These are phyloP conservation scores for Parapristionchus giblindavisi DNA, from an alignment of 2,888 invertebrate genomes.

Conservation along the genomic window DNA sequence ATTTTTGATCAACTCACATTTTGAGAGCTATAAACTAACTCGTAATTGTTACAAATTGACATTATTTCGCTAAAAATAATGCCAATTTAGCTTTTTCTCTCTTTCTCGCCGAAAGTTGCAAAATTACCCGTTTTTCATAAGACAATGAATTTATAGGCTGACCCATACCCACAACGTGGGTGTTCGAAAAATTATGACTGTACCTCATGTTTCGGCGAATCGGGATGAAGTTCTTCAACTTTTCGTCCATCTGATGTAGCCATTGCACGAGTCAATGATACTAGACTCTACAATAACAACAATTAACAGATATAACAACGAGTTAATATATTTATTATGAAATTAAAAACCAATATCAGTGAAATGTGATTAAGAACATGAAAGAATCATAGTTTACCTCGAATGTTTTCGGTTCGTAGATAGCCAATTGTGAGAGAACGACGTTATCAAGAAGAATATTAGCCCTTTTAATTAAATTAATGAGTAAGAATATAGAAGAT, in stretches of 20 bases:
- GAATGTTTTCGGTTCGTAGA: conserved; percentile 67
- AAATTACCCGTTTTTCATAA: no score
- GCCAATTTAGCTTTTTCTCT: no score
- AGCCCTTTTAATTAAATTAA: conserved; percentile 40
- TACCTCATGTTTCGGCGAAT: conserved; percentile 17
- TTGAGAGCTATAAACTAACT: no score
- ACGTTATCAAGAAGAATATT: conserved; percentile 66
- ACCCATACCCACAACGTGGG: no score
- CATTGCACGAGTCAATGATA: conserved; percentile 35
- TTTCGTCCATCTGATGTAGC: conserved; percentile 21
- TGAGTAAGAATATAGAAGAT: no score
- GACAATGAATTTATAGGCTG: no score
- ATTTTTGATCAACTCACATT: no score
- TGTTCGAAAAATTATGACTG: no score
- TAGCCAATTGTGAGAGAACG: conserved; percentile 63
- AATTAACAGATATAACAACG: background rate
- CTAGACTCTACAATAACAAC: conserved; percentile 21
- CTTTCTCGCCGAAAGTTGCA: no score
- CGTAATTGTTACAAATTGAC: no score
- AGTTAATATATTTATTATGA: background rate
- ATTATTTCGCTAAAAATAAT: no score
- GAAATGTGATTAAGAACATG: background rate
- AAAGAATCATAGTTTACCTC: conserved; percentile 46
- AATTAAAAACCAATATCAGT: background rate
- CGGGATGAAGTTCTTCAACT: conserved; percentile 6